These are phyloP conservation scores for Helobdella robusta DNA, from an alignment of 2,888 invertebrate species.

Conservation along the genomic window DNA sequence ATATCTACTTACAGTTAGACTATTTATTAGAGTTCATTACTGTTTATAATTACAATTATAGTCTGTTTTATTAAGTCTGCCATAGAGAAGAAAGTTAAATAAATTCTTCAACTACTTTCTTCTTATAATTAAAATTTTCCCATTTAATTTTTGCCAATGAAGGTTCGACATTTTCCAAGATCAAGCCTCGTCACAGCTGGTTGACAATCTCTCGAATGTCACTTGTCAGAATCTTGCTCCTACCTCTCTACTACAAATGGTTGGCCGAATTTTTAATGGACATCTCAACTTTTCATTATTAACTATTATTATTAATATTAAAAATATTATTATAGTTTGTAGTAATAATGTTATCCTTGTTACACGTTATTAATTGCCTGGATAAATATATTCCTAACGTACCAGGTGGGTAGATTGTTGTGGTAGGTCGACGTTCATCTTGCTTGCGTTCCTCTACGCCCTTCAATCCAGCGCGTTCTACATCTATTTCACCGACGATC, in stretches of 20 bases:
- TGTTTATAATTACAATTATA: too few species aligned
- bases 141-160: too few species aligned
- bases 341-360: neutral
- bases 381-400: neutral
- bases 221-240: constrained; percentile 66
- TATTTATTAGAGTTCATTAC: too few species aligned
- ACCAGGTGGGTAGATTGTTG: constrained; percentile 25
- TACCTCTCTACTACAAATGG: constrained; percentile 78
- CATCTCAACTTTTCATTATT: neutral
- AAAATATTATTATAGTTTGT: neutral
- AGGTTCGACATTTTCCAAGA: constrained; percentile 91
- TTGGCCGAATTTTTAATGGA: constrained; percentile 44
- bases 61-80: too few species aligned
- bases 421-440: neutral
- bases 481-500: constrained; percentile 18
- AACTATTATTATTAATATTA: neutral
- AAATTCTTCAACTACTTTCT: too few species aligned
- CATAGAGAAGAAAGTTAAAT: too few species aligned
- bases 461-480: constrained; percentile 14
- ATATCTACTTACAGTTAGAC: too few species aligned
- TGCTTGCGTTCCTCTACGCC: constrained; percentile 22
- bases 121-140: too few species aligned
- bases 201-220: constrained; percentile 74
- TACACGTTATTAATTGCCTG: neutral
- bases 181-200: constrained; percentile 84